Evolutionary conservation across 2,797 vertebrate genomes (phyloP).

Genomic region (Mus caroli): DNA sequence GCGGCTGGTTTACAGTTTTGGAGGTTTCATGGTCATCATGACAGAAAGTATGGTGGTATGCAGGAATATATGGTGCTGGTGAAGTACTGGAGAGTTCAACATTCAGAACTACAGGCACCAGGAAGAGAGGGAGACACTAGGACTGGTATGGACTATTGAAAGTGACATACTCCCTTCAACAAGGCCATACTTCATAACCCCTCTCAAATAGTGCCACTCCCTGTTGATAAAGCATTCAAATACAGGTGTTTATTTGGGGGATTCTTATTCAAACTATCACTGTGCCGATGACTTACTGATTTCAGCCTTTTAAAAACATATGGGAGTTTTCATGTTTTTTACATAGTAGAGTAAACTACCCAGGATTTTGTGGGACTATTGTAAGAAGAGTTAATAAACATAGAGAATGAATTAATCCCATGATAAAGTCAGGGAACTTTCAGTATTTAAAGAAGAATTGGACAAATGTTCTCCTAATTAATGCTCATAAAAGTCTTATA

Average conservation of each 20-base stretch:
- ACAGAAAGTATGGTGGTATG: neutral
- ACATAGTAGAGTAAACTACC: neutral
- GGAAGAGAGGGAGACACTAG: neutral
- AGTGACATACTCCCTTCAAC: neutral
- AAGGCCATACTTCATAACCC: neutral
- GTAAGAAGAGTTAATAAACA: constrained; percentile 47
- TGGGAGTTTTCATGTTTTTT: constrained; percentile 10
- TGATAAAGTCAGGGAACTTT: neutral
- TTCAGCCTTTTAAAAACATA: neutral
- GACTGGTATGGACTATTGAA: neutral
- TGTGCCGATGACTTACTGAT: neutral
- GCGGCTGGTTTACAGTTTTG: neutral
- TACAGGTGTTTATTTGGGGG: neutral
- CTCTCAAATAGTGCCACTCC: neutral
- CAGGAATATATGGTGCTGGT: neutral
- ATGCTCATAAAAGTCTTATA: constrained; percentile 22
- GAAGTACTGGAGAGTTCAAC: neutral
- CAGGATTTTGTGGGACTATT: constrained; percentile 40
- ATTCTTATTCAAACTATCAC: neutral
- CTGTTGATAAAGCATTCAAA: neutral
- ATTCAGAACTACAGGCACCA: neutral
- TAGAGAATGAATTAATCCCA: neutral
- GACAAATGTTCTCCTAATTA: constrained; percentile 8
- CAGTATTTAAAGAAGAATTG: constrained; percentile 63
- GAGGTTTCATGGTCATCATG: neutral